A percentile compares a stretch with the other conserved stretches of the same genome.
phyloP scores from a whole-genome alignment of 2,113 vertebrate species.

The Platycercus adscitus region DNA sequence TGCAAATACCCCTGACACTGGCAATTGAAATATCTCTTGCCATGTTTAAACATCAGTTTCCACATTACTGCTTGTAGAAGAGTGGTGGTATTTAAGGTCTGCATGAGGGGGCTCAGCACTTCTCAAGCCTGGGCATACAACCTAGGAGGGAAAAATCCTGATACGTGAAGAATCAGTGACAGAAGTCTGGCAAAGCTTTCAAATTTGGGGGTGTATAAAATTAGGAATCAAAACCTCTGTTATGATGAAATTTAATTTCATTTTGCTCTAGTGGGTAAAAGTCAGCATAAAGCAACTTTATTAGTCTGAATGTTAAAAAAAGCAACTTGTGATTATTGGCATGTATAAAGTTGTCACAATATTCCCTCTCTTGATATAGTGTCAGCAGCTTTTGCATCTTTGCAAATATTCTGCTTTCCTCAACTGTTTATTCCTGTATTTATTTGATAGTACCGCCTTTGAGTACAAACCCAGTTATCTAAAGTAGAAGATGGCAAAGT shows the following conservation, averaged over 20 bases:
- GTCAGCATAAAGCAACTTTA: neutral
- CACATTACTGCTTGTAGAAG: neutral
- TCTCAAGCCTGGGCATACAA: neutral
- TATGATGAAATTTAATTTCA: neutral
- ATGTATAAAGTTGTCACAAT: slow-evolving; percentile 29
- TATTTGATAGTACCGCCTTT: neutral
- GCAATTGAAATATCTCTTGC: neutral
- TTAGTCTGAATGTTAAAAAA: neutral
- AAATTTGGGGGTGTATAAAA: neutral
- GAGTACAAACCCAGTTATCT: neutral
- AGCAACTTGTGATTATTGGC: slow-evolving; percentile 19
- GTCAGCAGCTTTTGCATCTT: neutral
- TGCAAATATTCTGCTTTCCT: slow-evolving; percentile 29
- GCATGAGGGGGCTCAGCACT: neutral
- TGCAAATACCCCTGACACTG: neutral
- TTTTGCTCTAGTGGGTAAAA: neutral
- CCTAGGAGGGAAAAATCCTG: neutral
- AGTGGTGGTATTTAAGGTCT: neutral
- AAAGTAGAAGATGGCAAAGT: neutral
- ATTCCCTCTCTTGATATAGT: slow-evolving; percentile 38
- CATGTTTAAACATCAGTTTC: neutral
- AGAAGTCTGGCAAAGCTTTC: neutral
- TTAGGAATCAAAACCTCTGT: neutral
- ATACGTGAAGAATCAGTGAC: neutral
- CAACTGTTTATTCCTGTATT: slow-evolving; percentile 43